Evolutionary conservation across 1,140 invertebrate genomes (phyloP), one percentile per base, ranked within the genome.

Genomic region (Pseudomyrmex concolor): DNA sequence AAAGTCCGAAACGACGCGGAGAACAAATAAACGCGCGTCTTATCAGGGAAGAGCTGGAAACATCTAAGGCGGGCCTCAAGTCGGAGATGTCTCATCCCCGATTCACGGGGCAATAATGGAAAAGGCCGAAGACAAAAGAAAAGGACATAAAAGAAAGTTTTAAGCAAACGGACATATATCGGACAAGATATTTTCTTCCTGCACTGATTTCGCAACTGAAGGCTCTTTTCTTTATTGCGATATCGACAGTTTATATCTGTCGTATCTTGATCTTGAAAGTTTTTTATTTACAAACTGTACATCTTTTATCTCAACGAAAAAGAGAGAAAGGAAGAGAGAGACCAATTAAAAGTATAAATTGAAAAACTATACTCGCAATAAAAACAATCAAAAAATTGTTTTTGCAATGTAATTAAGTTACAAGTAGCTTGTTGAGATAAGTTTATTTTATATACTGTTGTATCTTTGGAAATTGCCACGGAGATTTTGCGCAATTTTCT

Each of bases 31-130:
- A 55, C n/a, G 13, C 45, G 17, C 17, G 63, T 34, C 10, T 15
- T 73, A 72, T 62, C 70, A 15, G 13, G 1, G 1, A 2, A 1
- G 63, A 13, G 10, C 43, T 19, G 70, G 19, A 50, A 70, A 22
- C n/a, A 22, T 72, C 60, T 54, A 72, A 80, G 43, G 12, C 2
- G 8, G 7, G 48, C 59, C 12, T 73, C 48, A 64, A 48, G 25
- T 51, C n/a, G 15, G 15, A 3, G 12, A 45, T 8, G 12, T 45
- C 17, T 81, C 8, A 72, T 81, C 13, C 8, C 10, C 17, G 17
- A 1, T 70, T 45, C 13, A n/a, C 7, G 19, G 34, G 34, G 4
- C 17, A 78, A 70, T 48, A 78, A 78, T 15, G 43, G n/a, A 68
- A 34, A 60, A 25, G 13, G 15, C 15, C 2, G 10, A 9, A 17